Evolutionary conservation across 2,797 vertebrate species (phyloP), one percentile per base, ranked within the genome.

Genomic region (Tragelaphus eurycerus): DNA sequence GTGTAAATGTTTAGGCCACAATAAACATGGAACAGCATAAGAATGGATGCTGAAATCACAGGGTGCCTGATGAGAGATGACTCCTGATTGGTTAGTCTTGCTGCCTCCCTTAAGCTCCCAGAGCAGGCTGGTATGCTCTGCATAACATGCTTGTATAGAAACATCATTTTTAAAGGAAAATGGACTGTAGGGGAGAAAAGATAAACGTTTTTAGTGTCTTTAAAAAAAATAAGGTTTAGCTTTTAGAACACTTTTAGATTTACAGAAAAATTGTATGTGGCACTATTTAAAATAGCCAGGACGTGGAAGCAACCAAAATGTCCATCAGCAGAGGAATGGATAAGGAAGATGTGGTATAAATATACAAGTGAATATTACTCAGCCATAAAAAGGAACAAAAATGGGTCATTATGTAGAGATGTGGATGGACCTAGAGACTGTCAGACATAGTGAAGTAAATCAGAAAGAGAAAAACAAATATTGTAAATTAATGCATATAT

Each of bases 211-310:
- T 82, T 14, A 43, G 27, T 78, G 52, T 48, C 2, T 38, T 85
- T 31, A 34, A 31, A 15, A 2, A 54, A 91, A 86, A 38, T 8
- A 71, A 57, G 59, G 17, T n/a, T 87, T 17, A 38, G 29, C 50
- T 83, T 93, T 91, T 87, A 85, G 38, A 85, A 92, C 46, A n/a
- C n/a, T 57, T 92, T 74, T 55, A 90, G 60, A 82, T 86, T 90
- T 85, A 89, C 10, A 71, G 64, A 71, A 71, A 71, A 71, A 23
- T 71, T 71, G 64, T 19, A 38, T 71, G 64, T 11, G 34, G 64
- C 64, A 23, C n/a, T 38, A 71, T 38, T 38, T 23, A 12, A 71
- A 71, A 71, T 71, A 71, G 64, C 4, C 64, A 71, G 64, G 64
- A 71, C 3, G 0, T 21, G n/a, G n/a, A 38, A 38, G 64, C 64